Percentiles rank a stretch among this genome's conserved stretches.
These are phyloP conservation scores for Dione juno DNA, from an alignment of 2,888 invertebrate species.

Conservation along the genomic window DNA sequence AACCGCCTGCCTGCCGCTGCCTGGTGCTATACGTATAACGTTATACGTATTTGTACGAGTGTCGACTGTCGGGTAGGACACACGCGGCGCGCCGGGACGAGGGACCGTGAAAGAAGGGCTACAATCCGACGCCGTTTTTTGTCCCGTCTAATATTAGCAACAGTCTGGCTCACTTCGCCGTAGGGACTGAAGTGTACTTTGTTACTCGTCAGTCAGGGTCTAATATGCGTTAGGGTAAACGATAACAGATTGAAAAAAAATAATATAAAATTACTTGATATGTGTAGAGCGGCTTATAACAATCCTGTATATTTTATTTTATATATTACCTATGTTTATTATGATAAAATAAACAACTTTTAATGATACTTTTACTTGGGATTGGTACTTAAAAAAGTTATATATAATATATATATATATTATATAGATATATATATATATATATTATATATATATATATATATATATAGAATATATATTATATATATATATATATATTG, in stretches of 20 bases:
- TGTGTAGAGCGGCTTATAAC: too few relatives aligned
- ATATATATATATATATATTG: too few relatives aligned
- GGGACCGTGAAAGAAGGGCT: constrained; percentile 74
- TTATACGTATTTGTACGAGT: constrained; percentile 47
- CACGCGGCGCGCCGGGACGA: constrained; percentile 56
- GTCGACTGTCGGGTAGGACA: constrained; percentile 48
- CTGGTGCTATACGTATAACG: constrained; percentile 4
- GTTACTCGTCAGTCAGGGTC: constrained; percentile 37
- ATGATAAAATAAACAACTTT: neutral
- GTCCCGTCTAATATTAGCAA: constrained; percentile 75
- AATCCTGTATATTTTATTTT: too few relatives aligned
- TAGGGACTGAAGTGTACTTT: constrained; percentile 50
- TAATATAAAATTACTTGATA: neutral
- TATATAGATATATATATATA: too few relatives aligned
- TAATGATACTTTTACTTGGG: too few relatives aligned
- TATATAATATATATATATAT: too few relatives aligned
- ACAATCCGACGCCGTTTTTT: constrained; percentile 73
- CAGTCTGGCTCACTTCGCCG: constrained; percentile 65
- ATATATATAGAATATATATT: neutral
- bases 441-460: neutral
- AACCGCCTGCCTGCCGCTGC: constrained; percentile 11
- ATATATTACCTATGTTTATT: neutral
- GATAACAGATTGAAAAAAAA: constrained; percentile 1
- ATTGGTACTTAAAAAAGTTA: too few relatives aligned
- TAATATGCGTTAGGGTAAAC: constrained; percentile 34